A percentile compares a stretch with the other conserved stretches of the same genome.
phyloP scores from a whole-genome alignment of 37 sponge, comb jelly and placozoan genomes.

The Oopsacas minuta region DNA sequence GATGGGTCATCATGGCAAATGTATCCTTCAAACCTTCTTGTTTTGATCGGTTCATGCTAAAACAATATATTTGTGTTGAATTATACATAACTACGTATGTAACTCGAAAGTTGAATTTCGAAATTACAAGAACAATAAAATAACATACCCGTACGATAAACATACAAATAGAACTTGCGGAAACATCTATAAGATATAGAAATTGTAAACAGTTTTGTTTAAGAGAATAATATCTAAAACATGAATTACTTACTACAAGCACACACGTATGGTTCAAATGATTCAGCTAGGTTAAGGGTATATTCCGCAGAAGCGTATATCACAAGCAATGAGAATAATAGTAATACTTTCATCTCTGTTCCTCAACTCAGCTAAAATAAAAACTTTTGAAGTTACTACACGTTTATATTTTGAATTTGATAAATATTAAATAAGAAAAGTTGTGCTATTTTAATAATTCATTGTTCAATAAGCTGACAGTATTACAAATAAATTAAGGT shows the following conservation, averaged over 20 bases:
- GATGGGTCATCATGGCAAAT: no score
- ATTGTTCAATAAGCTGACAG: no score
- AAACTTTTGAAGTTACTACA: no score
- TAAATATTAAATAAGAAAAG: no score
- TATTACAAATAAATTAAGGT: background rate
- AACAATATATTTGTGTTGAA: no score
- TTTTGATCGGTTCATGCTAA: no score
- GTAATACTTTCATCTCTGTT: background rate
- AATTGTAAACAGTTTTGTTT: background rate
- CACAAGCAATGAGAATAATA: background rate
- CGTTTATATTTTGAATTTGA: no score
- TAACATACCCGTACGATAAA: background rate
- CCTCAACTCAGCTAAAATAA: no score
- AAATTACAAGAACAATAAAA: background rate
- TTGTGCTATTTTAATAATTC: no score
- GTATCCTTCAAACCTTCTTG: no score
- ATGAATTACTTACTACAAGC: background rate
- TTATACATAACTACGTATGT: no score
- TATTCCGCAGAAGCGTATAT: background rate
- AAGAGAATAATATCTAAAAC: background rate
- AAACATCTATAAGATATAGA: background rate
- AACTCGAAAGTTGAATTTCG: no score
- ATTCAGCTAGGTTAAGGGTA: background rate
- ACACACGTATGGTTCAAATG: background rate
- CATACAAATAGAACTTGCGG: background rate